These are phyloP conservation scores for Trichechus manatus DNA, from an alignment of 2,113 vertebrate genomes.

Conservation along the genomic window DNA sequence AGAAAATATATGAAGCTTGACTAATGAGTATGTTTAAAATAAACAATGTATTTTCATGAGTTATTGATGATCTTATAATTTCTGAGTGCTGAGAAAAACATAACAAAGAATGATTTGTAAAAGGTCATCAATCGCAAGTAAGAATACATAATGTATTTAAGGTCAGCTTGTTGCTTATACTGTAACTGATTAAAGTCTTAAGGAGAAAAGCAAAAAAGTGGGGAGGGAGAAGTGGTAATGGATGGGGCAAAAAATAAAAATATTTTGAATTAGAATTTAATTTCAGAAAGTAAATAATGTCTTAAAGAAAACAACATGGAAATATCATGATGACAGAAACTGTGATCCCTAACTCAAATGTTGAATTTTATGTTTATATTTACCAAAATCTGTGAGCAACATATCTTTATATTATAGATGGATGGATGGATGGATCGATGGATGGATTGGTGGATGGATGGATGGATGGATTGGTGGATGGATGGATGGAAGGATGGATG, in stretches of 20 bases:
- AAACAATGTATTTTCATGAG: slow-evolving; percentile 25
- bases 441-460: no score
- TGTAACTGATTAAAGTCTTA: slow-evolving; percentile 39
- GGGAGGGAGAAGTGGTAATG: neutral
- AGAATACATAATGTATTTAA: neutral
- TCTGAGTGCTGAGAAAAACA: slow-evolving; percentile 54
- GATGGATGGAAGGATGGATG: no score
- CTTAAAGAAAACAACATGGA: slow-evolving; percentile 28
- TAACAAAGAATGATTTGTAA: slow-evolving; percentile 53
- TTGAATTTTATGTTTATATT: neutral
- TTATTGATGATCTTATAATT: slow-evolving; percentile 58
- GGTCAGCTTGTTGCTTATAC: neutral
- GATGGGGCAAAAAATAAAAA: neutral
- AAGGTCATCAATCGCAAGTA: slow-evolving; percentile 45
- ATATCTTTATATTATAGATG: neutral
- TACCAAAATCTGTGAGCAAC: neutral
- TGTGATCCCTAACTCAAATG: slow-evolving; percentile 14
- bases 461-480: no score
- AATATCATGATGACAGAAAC: neutral
- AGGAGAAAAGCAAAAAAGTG: neutral
- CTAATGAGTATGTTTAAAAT: slow-evolving; percentile 61
- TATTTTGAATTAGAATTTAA: slow-evolving; percentile 26
- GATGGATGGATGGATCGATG: no score
- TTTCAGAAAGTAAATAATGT: slow-evolving; percentile 44
- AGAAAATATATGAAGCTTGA: slow-evolving; percentile 37